Percentiles rank a stretch among this genome's conserved stretches.
Evolutionary conservation across 2,888 invertebrate genomes (phyloP).

Genomic region (Caenorhabditis angaria): DNA sequence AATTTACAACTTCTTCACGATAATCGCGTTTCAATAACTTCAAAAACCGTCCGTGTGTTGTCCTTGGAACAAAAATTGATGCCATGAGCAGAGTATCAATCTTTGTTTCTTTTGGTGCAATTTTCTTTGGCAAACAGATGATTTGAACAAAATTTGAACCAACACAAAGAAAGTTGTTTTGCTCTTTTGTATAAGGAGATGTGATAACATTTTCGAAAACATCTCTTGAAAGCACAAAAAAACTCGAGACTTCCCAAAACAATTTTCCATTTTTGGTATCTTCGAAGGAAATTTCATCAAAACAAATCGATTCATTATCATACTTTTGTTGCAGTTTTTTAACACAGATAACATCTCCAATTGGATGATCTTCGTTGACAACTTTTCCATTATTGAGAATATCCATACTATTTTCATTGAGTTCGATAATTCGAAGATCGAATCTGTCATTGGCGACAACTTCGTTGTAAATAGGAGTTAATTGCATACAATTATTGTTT

Average conservation of each 20-base stretch:
- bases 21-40: background rate
- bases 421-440: background rate
- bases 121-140: background rate
- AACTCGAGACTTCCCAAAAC: background rate
- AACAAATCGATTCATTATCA: background rate
- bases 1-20: background rate
- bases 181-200: background rate
- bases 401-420: background rate
- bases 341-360: background rate
- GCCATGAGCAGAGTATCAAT: background rate
- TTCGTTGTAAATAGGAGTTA: background rate
- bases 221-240: background rate
- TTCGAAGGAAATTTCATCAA: background rate
- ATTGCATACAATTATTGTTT: background rate
- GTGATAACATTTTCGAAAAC: background rate
- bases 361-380: background rate
- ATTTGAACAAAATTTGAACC: background rate
- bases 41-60: background rate
- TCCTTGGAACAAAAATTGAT: background rate
- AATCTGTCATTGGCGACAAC: background rate
- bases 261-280: background rate
- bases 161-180: background rate
- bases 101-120: background rate
- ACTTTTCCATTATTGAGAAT: background rate
- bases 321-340: background rate